phyloP scores from a whole-genome alignment of 2,888 invertebrate genomes.

The Horisme vitalbata region DNA sequence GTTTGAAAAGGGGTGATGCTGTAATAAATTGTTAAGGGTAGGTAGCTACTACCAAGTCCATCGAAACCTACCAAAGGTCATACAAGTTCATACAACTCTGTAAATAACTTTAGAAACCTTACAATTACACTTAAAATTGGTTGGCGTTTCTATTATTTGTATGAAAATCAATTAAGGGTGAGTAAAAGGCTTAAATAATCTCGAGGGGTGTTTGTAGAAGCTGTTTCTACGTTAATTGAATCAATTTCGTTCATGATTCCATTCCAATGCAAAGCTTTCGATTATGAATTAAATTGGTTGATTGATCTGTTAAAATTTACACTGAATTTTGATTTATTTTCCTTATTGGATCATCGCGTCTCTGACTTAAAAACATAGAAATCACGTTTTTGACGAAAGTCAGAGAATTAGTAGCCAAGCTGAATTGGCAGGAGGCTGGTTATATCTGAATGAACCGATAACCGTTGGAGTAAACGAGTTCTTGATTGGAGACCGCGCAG shows the following conservation, averaged over 20 bases:
- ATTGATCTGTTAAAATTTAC: conserved; percentile 13
- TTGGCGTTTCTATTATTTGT: conserved; percentile 17
- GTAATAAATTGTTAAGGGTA: conserved; percentile 16
- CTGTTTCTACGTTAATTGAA: conserved; percentile 21
- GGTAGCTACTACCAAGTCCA: conserved; percentile 22
- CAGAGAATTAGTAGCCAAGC: no score
- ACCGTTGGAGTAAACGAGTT: no score
- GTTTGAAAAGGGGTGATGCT: conserved; percentile 2
- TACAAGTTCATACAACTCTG: conserved; percentile 24
- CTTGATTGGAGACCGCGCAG: no score
- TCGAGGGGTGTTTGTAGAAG: conserved; percentile 13
- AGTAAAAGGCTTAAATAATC: conserved; percentile 26
- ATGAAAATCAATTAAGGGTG: conserved; percentile 19
- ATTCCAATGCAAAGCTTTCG: conserved; percentile 17
- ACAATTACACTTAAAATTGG: conserved; percentile 22
- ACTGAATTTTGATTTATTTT: conserved; percentile 1
- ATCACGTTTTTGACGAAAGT: no score
- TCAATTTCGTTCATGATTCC: conserved; percentile 23
- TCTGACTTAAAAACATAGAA: no score
- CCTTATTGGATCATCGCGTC: no score
- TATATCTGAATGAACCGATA: no score
- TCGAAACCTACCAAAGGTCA: conserved; percentile 27
- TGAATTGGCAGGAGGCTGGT: no score
- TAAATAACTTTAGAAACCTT: conserved; percentile 26
- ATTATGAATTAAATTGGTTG: conserved; percentile 21